These are phyloP conservation scores for Enteromius fasciolatus DNA, from an alignment of 2,797 vertebrate species.

Conservation along the genomic window DNA sequence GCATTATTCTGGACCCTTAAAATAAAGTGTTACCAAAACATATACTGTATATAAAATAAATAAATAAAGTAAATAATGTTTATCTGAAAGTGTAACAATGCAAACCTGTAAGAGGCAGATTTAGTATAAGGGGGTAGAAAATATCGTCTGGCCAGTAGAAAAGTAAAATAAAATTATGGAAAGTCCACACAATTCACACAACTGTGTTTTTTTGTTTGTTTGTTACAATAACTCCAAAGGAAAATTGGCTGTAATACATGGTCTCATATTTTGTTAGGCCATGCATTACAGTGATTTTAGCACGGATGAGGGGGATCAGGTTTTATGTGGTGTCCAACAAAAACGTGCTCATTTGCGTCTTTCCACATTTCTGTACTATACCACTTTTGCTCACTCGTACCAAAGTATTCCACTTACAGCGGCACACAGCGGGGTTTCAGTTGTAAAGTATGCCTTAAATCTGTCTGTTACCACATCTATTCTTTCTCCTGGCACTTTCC, in stretches of 20 bases:
- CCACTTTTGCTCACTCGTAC: background rate
- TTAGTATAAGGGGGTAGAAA: no score
- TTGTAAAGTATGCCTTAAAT: conserved; percentile 19
- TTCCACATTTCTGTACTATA: background rate
- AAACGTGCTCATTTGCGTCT: background rate
- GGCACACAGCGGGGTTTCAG: background rate
- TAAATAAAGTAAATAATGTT: no score
- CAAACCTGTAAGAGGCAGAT: no score
- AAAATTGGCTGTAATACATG: background rate
- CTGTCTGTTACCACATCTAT: conserved; percentile 6
- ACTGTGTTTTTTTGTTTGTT: no score
- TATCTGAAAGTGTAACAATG: no score
- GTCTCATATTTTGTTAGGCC: background rate
- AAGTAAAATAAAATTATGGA: no score
- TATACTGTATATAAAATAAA: no score
- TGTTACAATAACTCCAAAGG: no score
- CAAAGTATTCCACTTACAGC: background rate
- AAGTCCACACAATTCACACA: no score
- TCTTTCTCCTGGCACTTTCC: conserved; percentile 28
- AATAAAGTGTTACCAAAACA: no score
- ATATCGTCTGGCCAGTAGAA: no score
- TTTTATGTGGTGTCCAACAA: background rate
- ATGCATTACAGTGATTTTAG: background rate
- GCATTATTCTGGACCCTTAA: no score
- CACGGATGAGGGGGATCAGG: background rate